Conservation (phyloP, 2,113 vertebrate species). For the Pseudolaguvia tuberculata region DNA sequence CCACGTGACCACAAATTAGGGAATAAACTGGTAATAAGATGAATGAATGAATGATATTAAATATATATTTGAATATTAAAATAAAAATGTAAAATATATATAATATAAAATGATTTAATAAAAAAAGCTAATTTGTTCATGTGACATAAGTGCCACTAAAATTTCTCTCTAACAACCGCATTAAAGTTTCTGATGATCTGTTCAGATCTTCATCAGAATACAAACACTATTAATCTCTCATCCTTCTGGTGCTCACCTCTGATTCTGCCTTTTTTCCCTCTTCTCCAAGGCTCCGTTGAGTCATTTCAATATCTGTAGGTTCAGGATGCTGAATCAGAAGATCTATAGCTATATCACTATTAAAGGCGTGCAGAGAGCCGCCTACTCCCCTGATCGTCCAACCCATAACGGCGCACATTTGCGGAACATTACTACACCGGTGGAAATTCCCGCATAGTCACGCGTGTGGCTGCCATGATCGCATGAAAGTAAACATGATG, state of each 20-base stretch:
- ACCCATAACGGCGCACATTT: conserved; percentile 16
- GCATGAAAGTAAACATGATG: not conserved
- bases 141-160: not conserved
- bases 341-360: conserved; percentile 3
- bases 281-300: conserved; percentile 37
- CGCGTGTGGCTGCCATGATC: conserved; percentile 17
- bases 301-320: conserved; percentile 36
- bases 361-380: conserved; percentile 17
- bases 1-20: too few relatives aligned
- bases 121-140: too few relatives aligned
- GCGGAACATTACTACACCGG: conserved; percentile 4
- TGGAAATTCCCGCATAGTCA: conserved; percentile 52
- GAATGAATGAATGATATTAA: too few relatives aligned
- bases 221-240: conserved; percentile 13
- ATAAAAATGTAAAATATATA: too few relatives aligned
- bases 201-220: too few relatives aligned
- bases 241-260: conserved; percentile 28
- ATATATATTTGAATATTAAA: too few relatives aligned
- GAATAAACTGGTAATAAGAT: too few relatives aligned
- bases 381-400: not conserved
- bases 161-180: not conserved
- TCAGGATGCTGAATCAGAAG: conserved; percentile 47
- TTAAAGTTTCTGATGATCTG: not conserved
- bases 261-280: conserved; percentile 24
- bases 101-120: too few relatives aligned